Base-by-base conservation (phyloP, 2,888 invertebrate species). In the Nomada hirtipes region DNA sequence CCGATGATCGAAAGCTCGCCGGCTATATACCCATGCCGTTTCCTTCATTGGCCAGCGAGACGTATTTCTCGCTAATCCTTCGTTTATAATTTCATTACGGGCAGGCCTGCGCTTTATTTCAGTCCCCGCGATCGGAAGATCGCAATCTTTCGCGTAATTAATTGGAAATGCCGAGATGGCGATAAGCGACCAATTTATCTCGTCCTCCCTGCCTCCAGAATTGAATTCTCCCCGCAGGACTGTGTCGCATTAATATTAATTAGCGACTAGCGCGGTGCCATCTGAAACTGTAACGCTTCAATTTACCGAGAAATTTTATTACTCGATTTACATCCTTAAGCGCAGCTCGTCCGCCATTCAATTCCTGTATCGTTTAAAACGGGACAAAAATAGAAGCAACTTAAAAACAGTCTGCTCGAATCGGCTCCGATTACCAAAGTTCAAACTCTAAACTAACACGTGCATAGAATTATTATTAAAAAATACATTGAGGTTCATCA, bases 121-220 rank as follows among this genome's bases (percentile, higher is more conserved):
- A 57, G 23, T 15, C 64, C 63, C 55, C 50, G 63, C 73, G 77
- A 82, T 82, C 50, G 83, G 65, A 61, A 82, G 82, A 83, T 77
- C 76, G 71, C 82, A 72, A 82, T 82, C 82, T 82, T 71, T 64
- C 52, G 57, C 63, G 82, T 82, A 82, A 82, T 82, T 82, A 82
- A 82, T 82, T 76, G 82, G 82, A 71, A 82, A 82, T 82, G 67
- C 82, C 82, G 71, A 76, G 82, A 82, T 82, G 71, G 82, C 70
- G 82, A 82, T 82, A 82, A 82, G 76, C 52, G 20, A 47, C 26
- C 65, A 64, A 82, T 82, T 82, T 82, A 82, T 82, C 82, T 76
- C 67, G 61, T 47, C 72, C 71, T 50, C 13, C 20, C 63, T 55
- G 75, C 55, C 59, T 67, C 67, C 67, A 63, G 76, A 82, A 82